These are phyloP conservation scores for Leptopilina boulardi DNA, from an alignment of 1,140 invertebrate genomes.

Conservation along the genomic window DNA sequence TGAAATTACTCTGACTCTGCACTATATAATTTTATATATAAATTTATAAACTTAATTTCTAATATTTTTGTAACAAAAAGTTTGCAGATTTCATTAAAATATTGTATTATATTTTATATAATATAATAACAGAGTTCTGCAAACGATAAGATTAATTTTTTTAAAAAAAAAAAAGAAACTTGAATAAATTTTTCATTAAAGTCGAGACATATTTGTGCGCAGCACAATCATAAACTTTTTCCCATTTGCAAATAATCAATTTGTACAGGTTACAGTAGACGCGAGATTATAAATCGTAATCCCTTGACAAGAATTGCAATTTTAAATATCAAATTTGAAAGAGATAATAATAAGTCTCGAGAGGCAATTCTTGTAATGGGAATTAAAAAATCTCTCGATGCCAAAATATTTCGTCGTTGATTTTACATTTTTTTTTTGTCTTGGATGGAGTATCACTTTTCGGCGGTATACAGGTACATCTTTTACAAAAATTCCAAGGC, in stretches of 20 bases:
- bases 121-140: not conserved
- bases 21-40: conserved; percentile 15
- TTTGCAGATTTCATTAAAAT: not conserved
- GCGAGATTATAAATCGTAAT: not conserved
- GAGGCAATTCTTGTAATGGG: not conserved
- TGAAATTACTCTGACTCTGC: not conserved
- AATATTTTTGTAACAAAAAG: conserved; percentile 37
- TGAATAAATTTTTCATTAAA: conserved; percentile 9
- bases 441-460: conserved; percentile 16
- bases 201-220: conserved; percentile 7
- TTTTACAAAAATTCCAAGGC: conserved; percentile 2
- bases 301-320: not conserved
- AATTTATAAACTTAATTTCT: conserved; percentile 27
- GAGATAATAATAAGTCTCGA: not conserved
- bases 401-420: not conserved
- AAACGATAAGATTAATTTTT: not conserved
- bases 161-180: not conserved
- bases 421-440: not conserved
- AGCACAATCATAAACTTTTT: conserved; percentile 4
- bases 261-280: conserved; percentile 5
- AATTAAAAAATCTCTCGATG: not conserved
- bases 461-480: conserved; percentile 7
- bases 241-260: not conserved
- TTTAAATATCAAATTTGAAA: not conserved
- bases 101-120: not conserved